Conservation (phyloP, 2,797 vertebrate genomes). For the Oceanodroma leucorhoa region DNA sequence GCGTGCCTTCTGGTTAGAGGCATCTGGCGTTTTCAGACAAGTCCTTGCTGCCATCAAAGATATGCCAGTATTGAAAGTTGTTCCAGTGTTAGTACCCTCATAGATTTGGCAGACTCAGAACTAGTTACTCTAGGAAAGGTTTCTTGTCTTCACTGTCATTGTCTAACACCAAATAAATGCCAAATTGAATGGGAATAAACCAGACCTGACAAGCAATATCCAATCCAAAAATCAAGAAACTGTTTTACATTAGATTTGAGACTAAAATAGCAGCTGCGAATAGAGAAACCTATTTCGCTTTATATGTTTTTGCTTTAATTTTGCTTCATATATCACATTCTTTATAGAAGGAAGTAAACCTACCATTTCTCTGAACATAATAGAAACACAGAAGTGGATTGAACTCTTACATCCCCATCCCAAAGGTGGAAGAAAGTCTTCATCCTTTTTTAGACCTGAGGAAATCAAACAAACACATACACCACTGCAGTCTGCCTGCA, state of each 20-base stretch:
- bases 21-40: neutral
- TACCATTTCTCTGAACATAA: neutral
- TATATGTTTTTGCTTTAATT: neutral
- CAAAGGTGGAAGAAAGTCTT: neutral
- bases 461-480: neutral
- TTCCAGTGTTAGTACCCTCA: neutral
- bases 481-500: neutral
- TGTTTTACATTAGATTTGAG: neutral
- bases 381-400: neutral
- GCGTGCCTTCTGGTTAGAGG: neutral
- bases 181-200: neutral
- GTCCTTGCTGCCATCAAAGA: neutral
- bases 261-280: neutral
- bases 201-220: neutral
- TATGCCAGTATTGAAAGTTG: neutral
- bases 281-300: neutral
- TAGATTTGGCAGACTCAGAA: neutral
- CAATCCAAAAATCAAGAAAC: neutral
- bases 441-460: neutral
- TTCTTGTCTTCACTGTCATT: neutral
- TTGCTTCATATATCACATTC: neutral
- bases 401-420: neutral
- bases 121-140: neutral
- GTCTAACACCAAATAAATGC: neutral
- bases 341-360: neutral